These are phyloP conservation scores for Hipparchia semele DNA, from an alignment of 2,888 invertebrate genomes.

Conservation along the genomic window DNA sequence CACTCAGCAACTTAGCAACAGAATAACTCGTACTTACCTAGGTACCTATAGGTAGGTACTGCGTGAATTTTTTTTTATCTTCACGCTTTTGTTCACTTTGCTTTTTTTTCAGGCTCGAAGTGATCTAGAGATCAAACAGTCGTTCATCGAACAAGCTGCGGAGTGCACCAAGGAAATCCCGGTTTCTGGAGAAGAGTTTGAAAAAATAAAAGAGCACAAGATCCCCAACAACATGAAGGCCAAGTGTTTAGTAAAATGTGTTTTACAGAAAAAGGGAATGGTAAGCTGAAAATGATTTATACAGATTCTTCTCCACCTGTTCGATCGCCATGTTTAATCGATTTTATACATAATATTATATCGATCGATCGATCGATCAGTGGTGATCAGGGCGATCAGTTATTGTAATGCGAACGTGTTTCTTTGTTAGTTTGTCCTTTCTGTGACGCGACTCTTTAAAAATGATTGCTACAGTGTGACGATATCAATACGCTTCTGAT, in stretches of 20 bases:
- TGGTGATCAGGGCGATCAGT: no score
- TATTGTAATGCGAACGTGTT: no score
- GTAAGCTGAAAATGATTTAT: slow-evolving; percentile 53
- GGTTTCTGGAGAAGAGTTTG: slow-evolving; percentile 57
- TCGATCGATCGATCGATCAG: no score
- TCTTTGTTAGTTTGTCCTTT: no score
- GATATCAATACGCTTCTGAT: no score
- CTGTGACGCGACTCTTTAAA: no score
- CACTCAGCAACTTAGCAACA: no score
- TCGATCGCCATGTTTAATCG: no score
- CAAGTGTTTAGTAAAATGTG: slow-evolving; percentile 76
- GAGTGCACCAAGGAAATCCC: slow-evolving; percentile 61
- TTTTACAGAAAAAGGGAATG: slow-evolving; percentile 68
- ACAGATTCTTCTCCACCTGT: no score
- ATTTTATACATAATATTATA: no score
- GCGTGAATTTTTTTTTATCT: not conserved
- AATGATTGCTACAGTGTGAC: no score
- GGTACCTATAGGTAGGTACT: not conserved
- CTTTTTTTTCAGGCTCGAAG: slow-evolving; percentile 52
- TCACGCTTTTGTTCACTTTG: slow-evolving; percentile 46
- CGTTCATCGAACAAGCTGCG: slow-evolving; percentile 59
- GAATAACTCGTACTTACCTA: no score
- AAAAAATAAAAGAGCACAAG: slow-evolving; percentile 60
- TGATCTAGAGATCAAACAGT: slow-evolving; percentile 60
- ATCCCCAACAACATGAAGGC: slow-evolving; percentile 62